Evolutionary conservation across 2,888 invertebrate genomes (phyloP).

Genomic region (Colostygia pectinataria): DNA sequence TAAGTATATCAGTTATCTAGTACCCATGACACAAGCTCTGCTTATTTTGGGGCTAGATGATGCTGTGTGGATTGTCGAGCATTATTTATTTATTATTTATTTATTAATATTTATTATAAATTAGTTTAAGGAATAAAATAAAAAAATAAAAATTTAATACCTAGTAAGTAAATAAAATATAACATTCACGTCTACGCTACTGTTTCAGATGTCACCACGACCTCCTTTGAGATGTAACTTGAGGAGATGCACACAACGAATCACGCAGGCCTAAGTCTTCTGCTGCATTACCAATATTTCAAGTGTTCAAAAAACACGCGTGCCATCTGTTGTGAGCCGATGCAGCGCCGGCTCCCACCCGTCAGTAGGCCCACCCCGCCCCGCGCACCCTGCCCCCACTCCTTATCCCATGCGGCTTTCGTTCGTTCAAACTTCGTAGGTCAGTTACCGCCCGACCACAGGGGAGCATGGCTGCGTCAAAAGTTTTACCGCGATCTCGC

Average conservation of each 20-base stretch:
- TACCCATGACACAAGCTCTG: too few species aligned
- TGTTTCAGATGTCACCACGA: conserved; percentile 59
- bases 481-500: conserved; percentile 77
- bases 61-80: too few species aligned
- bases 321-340: conserved; percentile 81
- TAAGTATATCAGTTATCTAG: too few species aligned
- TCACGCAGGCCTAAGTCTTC: conserved; percentile 77
- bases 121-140: too few species aligned
- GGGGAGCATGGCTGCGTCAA: conserved; percentile 82
- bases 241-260: conserved; percentile 69
- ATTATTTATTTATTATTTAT: too few species aligned
- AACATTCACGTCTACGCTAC: conserved; percentile 43
- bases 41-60: too few species aligned
- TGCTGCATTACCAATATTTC: conserved; percentile 76
- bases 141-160: too few species aligned
- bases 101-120: too few species aligned
- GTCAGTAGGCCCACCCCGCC: conserved; percentile 57
- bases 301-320: conserved; percentile 79
- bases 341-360: conserved; percentile 77
- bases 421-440: conserved; percentile 83
- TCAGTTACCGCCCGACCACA: conserved; percentile 84
- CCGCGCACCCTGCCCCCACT: conserved; percentile 56
- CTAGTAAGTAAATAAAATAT: too few species aligned
- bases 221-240: conserved; percentile 77
- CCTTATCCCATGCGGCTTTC: conserved; percentile 78